Conservation (phyloP, 2,888 invertebrate species). For the Cryptus armator region DNA sequence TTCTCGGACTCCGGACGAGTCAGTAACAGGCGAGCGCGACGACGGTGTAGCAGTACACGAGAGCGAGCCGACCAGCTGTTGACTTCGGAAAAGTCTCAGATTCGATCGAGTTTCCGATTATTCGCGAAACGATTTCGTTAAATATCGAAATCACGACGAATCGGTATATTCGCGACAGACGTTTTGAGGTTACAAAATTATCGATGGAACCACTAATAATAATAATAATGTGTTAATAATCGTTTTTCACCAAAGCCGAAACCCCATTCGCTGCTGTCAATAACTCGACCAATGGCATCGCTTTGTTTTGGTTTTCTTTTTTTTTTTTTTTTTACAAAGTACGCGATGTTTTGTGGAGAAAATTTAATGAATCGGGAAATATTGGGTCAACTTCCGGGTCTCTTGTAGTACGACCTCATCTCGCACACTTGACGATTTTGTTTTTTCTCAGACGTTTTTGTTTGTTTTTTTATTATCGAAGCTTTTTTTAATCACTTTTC, state of each 20-base stretch:
- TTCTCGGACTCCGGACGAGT: constrained; percentile 28
- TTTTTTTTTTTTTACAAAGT: not conserved
- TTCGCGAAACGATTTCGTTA: constrained; percentile 16
- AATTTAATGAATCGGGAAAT: constrained; percentile 26
- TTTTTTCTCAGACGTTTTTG: not conserved
- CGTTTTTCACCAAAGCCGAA: not conserved
- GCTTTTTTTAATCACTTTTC: not conserved
- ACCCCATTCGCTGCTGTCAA: constrained; percentile 4
- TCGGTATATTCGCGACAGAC: not conserved
- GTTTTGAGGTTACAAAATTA: too few relatives aligned
- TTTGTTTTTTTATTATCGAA: not conserved
- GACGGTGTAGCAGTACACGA: constrained; percentile 22
- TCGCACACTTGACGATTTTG: constrained; percentile 20
- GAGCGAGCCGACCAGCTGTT: constrained; percentile 69
- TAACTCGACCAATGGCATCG: constrained; percentile 23
- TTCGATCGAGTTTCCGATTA: constrained; percentile 18
- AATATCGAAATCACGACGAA: constrained; percentile 4
- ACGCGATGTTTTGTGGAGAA: not conserved
- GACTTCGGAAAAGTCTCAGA: constrained; percentile 59
- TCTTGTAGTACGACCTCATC: constrained; percentile 64
- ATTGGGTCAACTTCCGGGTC: constrained; percentile 67
- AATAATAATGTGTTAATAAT: not conserved
- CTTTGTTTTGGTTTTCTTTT: not conserved
- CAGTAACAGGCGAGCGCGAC: constrained; percentile 38
- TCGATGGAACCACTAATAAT: not conserved